Base-by-base conservation (phyloP, 1,140 invertebrate genomes). In the Theocolax elegans region DNA sequence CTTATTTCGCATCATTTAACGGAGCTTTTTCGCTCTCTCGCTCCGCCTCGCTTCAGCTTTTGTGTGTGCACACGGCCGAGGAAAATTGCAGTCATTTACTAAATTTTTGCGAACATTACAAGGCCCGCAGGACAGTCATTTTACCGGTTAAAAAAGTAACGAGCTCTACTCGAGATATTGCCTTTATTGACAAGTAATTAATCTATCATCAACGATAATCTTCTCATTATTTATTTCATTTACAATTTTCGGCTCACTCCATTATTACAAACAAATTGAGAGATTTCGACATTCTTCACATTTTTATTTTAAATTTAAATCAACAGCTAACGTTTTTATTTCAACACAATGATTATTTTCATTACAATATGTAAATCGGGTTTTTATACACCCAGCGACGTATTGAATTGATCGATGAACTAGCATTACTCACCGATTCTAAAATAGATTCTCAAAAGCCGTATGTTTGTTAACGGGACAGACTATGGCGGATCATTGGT, bases 1-100 rank as follows among this genome's bases (percentile, higher is more conserved):
- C 66, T 60, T 68, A 60, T 53, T 60, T 17, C 56, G 51, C 35
- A 17, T 56, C 63, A 25, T 66, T 56, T 40, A 54, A 63, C 59
- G 31, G 35, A 42, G 27, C 44, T 40, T 19, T 44, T 42, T 29
- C 51, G 31, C 48, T 53, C 17, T 29, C 29, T 35, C 19, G 44
- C 10, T 53, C 48, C 10, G 13, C 9, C 10, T 23, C 1, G 10
- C 44, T 49, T 64, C 13, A 40, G 7, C 9, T 13, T 42, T 21
- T 48, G 15, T 44, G 19, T 31, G 31, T 67, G 29, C 15, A 19
- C 15, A 8, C 53, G 40, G 8, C 1, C 19, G 31, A 67, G 3
- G 48, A 23, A 21, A 67, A 67, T 68, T 53, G 46, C 56, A 42
- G 15, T 46, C 40, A 68, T 68, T 68, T 60, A 53, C 44, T 19